phyloP scores from a whole-genome alignment of 1,140 invertebrate species.

The Drosophila virilis region DNA sequence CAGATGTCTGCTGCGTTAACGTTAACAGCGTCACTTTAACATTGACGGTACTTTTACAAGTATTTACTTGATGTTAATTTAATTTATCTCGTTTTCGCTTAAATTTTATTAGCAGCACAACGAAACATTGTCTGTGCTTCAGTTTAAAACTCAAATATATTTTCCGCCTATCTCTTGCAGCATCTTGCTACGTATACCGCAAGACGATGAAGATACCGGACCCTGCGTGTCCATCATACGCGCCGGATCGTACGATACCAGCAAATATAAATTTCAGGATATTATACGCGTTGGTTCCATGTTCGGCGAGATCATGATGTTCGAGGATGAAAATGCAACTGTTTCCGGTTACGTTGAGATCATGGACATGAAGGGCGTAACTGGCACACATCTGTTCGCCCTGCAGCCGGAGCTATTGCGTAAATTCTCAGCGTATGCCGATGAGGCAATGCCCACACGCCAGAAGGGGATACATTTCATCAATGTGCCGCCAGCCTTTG shows the following conservation, averaged over 20 bases:
- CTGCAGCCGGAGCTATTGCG: conserved; percentile 85
- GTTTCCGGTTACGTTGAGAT: conserved; percentile 81
- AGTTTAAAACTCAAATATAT: background rate
- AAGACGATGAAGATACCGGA: conserved; percentile 67
- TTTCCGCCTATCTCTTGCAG: conserved; percentile 24
- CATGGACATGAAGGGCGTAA: conserved; percentile 84
- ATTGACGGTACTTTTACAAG: no score
- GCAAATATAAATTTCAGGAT: conserved; percentile 75
- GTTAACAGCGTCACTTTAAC: no score
- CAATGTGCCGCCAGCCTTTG: conserved; percentile 85
- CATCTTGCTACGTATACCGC: conserved; percentile 65
- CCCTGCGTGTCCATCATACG: conserved; percentile 84
- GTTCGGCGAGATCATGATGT: conserved; percentile 83
- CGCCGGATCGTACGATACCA: conserved; percentile 73
- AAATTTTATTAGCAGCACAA: no score
- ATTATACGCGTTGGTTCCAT: conserved; percentile 78
- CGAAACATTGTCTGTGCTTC: no score
- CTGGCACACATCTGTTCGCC: conserved; percentile 84
- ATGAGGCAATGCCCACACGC: conserved; percentile 86
- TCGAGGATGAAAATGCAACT: conserved; percentile 83
- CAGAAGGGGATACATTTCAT: conserved; percentile 85
- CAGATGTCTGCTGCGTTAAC: background rate
- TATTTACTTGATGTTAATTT: no score
- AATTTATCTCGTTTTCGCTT: no score
- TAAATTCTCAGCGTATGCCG: conserved; percentile 85